Percentiles rank a stretch among this genome's conserved stretches.
Evolutionary conservation across 2,888 invertebrate species (phyloP).

Genomic region (Drosophila setosimentum): DNA sequence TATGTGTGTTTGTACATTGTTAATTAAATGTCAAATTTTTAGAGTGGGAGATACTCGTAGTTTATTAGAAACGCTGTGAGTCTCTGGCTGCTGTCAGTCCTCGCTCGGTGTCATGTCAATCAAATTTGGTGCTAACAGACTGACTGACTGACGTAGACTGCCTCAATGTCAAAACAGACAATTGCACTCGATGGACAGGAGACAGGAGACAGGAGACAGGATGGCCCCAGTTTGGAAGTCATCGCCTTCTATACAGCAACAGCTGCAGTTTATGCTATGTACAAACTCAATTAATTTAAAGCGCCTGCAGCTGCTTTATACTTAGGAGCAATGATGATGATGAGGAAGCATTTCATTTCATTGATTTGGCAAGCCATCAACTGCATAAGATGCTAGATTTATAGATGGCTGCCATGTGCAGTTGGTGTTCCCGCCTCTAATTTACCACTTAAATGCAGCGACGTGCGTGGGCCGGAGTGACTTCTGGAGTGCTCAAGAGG

Average conservation of each 20-base stretch:
- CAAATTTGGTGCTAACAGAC: constrained; percentile 44
- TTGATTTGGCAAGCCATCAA: constrained; percentile 67
- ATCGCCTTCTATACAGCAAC: constrained; percentile 4
- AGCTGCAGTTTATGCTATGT: constrained; percentile 21
- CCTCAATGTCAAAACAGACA: constrained; percentile 26
- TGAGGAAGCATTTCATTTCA: constrained; percentile 48
- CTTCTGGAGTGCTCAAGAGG: constrained; percentile 46
- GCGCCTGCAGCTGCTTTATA: constrained; percentile 27
- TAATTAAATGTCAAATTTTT: constrained; percentile 43
- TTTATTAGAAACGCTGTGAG: constrained; percentile 14
- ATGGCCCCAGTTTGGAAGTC: background rate
- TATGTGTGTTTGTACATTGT: constrained; percentile 4
- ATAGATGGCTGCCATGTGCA: constrained; percentile 59
- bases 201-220: too few species aligned
- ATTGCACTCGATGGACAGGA: constrained; percentile 18
- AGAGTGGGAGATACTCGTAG: constrained; percentile 5
- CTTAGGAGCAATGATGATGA: constrained; percentile 50
- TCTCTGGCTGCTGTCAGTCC: constrained; percentile 43
- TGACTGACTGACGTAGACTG: constrained; percentile 31
- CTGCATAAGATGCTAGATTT: constrained; percentile 66
- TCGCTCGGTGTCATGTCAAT: constrained; percentile 55
- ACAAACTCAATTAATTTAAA: constrained; percentile 66
- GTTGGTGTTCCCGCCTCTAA: constrained; percentile 49
- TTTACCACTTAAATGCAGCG: constrained; percentile 80
- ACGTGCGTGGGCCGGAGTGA: constrained; percentile 72